Percentiles rank a stretch among this genome's conserved stretches.
These are phyloP conservation scores for Meteorus colon DNA, from an alignment of 2,888 invertebrate genomes.

Conservation along the genomic window DNA sequence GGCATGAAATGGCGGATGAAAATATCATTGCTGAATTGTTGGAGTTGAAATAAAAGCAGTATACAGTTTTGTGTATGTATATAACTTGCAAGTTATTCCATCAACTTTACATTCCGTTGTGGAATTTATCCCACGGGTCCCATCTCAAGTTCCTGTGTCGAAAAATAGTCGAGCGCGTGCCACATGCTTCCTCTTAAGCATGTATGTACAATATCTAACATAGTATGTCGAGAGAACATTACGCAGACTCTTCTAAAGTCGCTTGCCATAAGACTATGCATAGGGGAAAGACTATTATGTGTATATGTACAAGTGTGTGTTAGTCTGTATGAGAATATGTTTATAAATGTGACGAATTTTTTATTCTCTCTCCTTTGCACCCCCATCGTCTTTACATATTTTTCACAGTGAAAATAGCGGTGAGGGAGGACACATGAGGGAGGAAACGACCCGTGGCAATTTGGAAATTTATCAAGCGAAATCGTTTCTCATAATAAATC, in stretches of 20 bases:
- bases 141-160: conserved; percentile 19
- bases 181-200: background rate
- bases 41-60: background rate
- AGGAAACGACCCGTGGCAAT: conserved; percentile 24
- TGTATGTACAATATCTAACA: conserved; percentile 5
- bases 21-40: background rate
- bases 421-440: background rate
- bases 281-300: background rate
- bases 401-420: background rate
- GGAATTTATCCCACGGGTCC: conserved; percentile 15
- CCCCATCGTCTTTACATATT: background rate
- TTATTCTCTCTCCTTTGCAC: background rate
- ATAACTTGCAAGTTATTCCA: background rate
- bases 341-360: background rate
- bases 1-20: background rate
- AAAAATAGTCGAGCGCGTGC: background rate
- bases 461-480: conserved; percentile 37
- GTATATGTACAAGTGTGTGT: background rate
- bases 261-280: background rate
- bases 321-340: background rate
- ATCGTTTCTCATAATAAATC: conserved; percentile 36
- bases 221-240: background rate
- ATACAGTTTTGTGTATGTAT: background rate
- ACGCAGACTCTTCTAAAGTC: background rate
- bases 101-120: background rate